A percentile compares a stretch with the other conserved stretches of the same genome.
Conservation (phyloP, 2,888 invertebrate genomes). For the Myopa testacea region DNA sequence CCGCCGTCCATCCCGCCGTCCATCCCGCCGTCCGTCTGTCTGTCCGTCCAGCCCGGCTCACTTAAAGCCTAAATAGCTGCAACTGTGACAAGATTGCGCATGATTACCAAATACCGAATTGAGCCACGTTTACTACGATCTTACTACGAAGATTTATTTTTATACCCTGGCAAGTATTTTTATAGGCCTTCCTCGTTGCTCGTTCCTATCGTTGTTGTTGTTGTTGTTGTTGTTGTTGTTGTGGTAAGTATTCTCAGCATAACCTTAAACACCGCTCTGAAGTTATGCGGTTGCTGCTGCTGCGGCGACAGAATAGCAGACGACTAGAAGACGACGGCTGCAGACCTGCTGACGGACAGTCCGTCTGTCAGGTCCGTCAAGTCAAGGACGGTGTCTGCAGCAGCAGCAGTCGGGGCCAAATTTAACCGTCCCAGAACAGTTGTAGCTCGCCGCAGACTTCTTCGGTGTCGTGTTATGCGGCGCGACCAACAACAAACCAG, state of each 20-base stretch:
- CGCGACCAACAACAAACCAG: neutral
- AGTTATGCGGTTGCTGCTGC: conserved; percentile 10
- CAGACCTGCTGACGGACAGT: conserved; percentile 5
- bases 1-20: neutral
- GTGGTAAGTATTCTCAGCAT: conserved; percentile 2
- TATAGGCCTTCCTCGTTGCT: conserved; percentile 9
- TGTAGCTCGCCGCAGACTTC: neutral
- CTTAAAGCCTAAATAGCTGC: conserved; percentile 20
- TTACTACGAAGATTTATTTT: conserved; percentile 46
- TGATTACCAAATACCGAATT: conserved; percentile 30
- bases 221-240: conserved; percentile 4
- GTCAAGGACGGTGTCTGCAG: conserved; percentile 39
- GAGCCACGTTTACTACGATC: conserved; percentile 35
- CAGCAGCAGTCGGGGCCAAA: neutral
- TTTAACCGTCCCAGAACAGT: conserved; percentile 1
- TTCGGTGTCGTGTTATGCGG: neutral
- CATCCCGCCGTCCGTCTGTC: neutral
- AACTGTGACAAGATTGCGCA: conserved; percentile 30
- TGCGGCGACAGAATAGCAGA: neutral
- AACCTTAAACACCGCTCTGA: neutral
- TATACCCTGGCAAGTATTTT: conserved; percentile 41
- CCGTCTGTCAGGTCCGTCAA: conserved; percentile 35
- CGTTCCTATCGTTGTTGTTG: neutral
- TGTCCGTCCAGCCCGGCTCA: conserved; percentile 12
- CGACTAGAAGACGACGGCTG: neutral